A percentile compares a stretch with the other conserved stretches of the same genome.
Evolutionary conservation across 2,797 vertebrate genomes (phyloP).

Genomic region (Brachyrhaphis roseni): DNA sequence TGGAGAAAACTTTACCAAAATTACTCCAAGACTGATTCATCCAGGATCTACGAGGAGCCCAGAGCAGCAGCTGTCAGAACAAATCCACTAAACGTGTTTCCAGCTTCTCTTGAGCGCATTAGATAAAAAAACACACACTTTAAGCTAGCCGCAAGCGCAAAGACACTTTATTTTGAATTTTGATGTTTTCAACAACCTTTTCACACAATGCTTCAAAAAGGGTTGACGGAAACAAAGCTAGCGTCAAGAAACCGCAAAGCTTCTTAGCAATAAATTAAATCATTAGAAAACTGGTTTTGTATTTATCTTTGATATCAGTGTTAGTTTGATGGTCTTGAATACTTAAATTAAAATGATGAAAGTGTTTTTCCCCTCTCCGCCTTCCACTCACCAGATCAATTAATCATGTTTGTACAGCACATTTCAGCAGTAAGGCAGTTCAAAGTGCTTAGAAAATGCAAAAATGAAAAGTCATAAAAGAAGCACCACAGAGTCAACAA

Average conservation of each 20-base stretch:
- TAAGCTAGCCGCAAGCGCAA: not conserved
- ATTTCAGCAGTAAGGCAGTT: no score
- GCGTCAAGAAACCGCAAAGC: not conserved
- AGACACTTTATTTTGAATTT: not conserved
- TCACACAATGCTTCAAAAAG: not conserved
- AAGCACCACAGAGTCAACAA: no score
- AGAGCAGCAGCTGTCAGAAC: not conserved
- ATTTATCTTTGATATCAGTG: not conserved
- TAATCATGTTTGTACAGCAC: no score
- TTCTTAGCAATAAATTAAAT: not conserved
- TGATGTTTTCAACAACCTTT: no score
- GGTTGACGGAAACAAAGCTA: not conserved
- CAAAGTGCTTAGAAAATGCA: no score
- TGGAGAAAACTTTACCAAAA: no score
- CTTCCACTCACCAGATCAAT: slow-evolving; percentile 4
- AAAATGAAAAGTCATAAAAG: no score
- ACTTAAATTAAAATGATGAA: not conserved
- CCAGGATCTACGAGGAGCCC: not conserved
- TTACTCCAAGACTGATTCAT: not conserved
- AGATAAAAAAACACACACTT: no score
- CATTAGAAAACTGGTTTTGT: not conserved
- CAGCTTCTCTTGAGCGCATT: no score
- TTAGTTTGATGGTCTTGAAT: not conserved
- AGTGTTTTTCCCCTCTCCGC: slow-evolving; percentile 2
- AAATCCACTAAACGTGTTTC: not conserved